Percentiles rank a stretch among this genome's conserved stretches.
Conservation (phyloP, 2,888 invertebrate species). For the Drosophila kokeensis region DNA sequence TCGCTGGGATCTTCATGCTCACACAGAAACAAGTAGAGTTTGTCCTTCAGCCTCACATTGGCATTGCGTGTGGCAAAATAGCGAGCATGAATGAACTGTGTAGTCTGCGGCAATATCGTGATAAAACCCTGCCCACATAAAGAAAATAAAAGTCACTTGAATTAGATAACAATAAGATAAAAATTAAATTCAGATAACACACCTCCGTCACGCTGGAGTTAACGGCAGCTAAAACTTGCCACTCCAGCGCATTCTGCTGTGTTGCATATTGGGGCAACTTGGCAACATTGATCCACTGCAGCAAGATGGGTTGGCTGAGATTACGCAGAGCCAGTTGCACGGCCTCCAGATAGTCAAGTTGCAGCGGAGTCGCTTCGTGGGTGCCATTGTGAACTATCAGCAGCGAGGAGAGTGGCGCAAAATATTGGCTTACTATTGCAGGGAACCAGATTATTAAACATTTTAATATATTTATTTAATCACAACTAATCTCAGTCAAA, state of each 20-base stretch:
- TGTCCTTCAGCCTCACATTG: conserved; percentile 82
- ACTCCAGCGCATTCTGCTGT: conserved; percentile 47
- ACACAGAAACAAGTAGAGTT: conserved; percentile 82
- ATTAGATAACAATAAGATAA: background rate
- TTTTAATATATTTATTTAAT: background rate
- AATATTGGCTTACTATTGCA: conserved; percentile 76
- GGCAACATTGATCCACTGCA: conserved; percentile 82
- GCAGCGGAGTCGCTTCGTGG: conserved; percentile 39
- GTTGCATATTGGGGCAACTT: conserved; percentile 43
- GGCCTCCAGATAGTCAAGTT: conserved; percentile 74
- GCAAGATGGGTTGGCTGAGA: conserved; percentile 50
- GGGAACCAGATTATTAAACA: background rate
- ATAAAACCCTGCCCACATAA: conserved; percentile 79
- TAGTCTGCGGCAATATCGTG: conserved; percentile 76
- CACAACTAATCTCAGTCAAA: background rate
- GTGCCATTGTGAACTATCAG: conserved; percentile 78
- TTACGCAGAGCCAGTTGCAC: conserved; percentile 67
- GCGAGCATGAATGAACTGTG: conserved; percentile 79
- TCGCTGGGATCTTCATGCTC: conserved; percentile 76
- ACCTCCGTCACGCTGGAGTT: conserved; percentile 79
- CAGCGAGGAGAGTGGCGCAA: conserved; percentile 74
- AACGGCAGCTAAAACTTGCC: conserved; percentile 72
- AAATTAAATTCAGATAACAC: conserved; percentile 3
- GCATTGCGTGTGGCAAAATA: conserved; percentile 83
- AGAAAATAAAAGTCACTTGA: background rate